phyloP scores from a whole-genome alignment of 1,140 invertebrate genomes.

The Drosophila rufa region DNA sequence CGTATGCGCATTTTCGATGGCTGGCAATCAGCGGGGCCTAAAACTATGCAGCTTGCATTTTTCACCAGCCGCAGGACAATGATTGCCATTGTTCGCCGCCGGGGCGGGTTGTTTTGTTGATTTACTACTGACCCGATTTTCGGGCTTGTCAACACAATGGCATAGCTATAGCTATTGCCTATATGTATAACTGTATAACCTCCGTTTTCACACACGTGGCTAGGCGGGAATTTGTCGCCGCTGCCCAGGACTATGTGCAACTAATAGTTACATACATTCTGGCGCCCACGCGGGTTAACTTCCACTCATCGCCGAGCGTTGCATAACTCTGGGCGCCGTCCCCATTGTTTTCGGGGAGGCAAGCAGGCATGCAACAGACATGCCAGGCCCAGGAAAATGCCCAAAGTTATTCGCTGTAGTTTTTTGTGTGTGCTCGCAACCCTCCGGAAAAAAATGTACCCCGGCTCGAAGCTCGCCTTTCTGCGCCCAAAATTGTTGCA shows the following conservation, averaged over 20 bases:
- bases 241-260: constrained; percentile 63
- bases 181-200: background rate
- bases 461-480: constrained; percentile 2
- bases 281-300: constrained; percentile 39
- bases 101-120: constrained; percentile 68
- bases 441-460: constrained; percentile 24
- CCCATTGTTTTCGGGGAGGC: constrained; percentile 59
- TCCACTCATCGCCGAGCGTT: constrained; percentile 7
- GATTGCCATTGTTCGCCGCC: constrained; percentile 71
- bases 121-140: constrained; percentile 80
- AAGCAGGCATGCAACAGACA: constrained; percentile 73
- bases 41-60: constrained; percentile 74
- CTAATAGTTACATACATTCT: constrained; percentile 78
- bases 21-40: constrained; percentile 57
- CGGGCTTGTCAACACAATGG: constrained; percentile 73
- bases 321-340: constrained; percentile 65
- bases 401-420: constrained; percentile 64
- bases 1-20: constrained; percentile 43
- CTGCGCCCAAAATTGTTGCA: constrained; percentile 66
- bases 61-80: constrained; percentile 71
- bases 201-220: constrained; percentile 21
- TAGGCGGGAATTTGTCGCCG: constrained; percentile 67
- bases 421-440: constrained; percentile 28
- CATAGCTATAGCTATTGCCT: constrained; percentile 1
- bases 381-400: constrained; percentile 45